Evolutionary conservation across 2,797 vertebrate genomes (phyloP).

Genomic region (Iguana delicatissima): DNA sequence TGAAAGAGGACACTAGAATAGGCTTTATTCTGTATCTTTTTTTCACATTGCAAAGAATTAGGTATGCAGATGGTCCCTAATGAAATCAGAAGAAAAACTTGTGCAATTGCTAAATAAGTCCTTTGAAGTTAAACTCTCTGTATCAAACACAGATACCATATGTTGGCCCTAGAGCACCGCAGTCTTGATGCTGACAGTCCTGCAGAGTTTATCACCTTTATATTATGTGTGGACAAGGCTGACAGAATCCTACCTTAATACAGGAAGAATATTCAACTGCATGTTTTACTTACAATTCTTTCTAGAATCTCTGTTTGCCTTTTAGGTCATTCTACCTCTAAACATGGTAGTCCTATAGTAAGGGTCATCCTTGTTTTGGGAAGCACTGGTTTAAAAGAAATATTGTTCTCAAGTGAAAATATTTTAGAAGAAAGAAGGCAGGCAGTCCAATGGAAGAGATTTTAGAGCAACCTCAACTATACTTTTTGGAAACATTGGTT

Average conservation of each 20-base stretch:
- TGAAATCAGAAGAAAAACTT: slow-evolving; percentile 31
- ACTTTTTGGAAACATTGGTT: slow-evolving; percentile 68
- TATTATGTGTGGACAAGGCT: not conserved
- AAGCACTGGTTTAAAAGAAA: slow-evolving; percentile 58
- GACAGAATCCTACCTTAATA: not conserved
- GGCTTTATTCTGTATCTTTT: slow-evolving; percentile 12
- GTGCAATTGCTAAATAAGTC: not conserved
- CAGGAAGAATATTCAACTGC: not conserved
- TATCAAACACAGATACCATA: not conserved
- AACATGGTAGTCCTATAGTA: slow-evolving; percentile 22
- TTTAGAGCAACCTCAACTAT: slow-evolving; percentile 69
- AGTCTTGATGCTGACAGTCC: not conserved
- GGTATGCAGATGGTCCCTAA: slow-evolving; percentile 36
- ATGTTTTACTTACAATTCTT: not conserved
- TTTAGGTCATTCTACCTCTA: not conserved
- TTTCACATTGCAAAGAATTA: slow-evolving; percentile 41
- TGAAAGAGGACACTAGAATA: not conserved
- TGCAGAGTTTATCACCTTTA: not conserved
- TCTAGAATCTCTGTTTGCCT: not conserved
- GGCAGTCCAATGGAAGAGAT: slow-evolving; percentile 56
- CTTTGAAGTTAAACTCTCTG: not conserved
- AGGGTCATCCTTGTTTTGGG: slow-evolving; percentile 52
- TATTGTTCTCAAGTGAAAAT: slow-evolving; percentile 56
- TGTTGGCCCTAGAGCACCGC: not conserved
- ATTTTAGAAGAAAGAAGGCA: slow-evolving; percentile 48